Percentiles rank a stretch among this genome's conserved stretches.
These are phyloP conservation scores for Danaus chrysippus DNA, from an alignment of 2,888 invertebrate genomes.

Conservation along the genomic window DNA sequence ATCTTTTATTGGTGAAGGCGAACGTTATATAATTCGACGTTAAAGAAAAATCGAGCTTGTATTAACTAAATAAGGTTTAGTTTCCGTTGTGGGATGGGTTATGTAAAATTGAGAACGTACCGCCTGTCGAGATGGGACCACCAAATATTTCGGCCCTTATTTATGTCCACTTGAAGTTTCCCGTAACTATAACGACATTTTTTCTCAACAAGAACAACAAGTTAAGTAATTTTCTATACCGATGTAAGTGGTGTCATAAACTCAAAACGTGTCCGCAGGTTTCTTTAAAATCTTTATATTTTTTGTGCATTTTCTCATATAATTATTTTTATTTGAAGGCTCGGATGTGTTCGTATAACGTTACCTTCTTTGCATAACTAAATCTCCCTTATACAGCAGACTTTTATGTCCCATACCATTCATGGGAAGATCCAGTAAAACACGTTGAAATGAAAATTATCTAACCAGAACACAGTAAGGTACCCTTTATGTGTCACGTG, in stretches of 20 bases:
- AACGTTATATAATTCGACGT: slow-evolving; percentile 33
- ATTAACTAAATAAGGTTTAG: slow-evolving; percentile 31
- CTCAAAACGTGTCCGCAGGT: too few relatives aligned
- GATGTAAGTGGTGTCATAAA: slow-evolving; percentile 14
- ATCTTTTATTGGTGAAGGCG: slow-evolving; percentile 52
- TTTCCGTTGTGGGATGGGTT: slow-evolving; percentile 38
- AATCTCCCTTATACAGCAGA: slow-evolving; percentile 1
- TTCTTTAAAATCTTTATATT: too few relatives aligned
- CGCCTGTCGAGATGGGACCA: slow-evolving; percentile 67
- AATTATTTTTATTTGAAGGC: too few relatives aligned
- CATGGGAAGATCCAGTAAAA: slow-evolving; percentile 15
- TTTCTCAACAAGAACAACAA: slow-evolving; percentile 49
- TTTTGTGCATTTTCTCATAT: too few relatives aligned
- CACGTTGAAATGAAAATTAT: slow-evolving; percentile 24
- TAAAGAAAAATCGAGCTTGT: slow-evolving; percentile 31
- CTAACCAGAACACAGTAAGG: slow-evolving; percentile 14
- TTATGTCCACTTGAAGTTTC: slow-evolving; percentile 77
- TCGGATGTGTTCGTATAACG: neutral
- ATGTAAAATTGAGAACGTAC: slow-evolving; percentile 55
- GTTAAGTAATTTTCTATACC: slow-evolving; percentile 24
- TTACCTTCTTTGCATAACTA: slow-evolving; percentile 1
- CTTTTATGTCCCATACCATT: slow-evolving; percentile 12
- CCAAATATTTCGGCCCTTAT: slow-evolving; percentile 75
- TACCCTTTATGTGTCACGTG: slow-evolving; percentile 19
- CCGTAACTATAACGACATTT: slow-evolving; percentile 60